Conservation (phyloP, 2,888 invertebrate genomes). For the Psylliodes chrysocephalus region DNA sequence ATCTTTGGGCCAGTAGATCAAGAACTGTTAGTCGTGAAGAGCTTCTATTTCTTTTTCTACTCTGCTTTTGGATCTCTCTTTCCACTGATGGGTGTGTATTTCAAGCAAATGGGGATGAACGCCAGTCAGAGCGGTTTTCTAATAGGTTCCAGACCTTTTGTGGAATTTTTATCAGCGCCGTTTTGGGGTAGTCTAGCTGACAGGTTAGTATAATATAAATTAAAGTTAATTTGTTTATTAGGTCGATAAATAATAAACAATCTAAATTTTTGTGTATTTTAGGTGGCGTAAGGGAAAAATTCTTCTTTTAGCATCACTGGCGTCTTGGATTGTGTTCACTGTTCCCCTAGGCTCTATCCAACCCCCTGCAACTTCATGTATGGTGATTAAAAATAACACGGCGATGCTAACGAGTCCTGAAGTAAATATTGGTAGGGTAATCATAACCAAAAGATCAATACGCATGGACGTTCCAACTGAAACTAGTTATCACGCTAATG, state of each 20-base stretch:
- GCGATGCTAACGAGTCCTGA: slow-evolving; percentile 73
- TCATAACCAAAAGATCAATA: slow-evolving; percentile 67
- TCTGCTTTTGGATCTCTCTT: slow-evolving; percentile 98
- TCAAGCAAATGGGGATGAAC: slow-evolving; percentile 98
- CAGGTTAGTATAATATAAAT: slow-evolving; percentile 43
- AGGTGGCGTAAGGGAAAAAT: slow-evolving; percentile 85
- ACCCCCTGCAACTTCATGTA: slow-evolving; percentile 91
- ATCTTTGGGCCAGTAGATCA: slow-evolving; percentile 87
- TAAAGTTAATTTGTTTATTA: neutral
- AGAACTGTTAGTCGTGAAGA: slow-evolving; percentile 93
- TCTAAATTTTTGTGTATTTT: neutral
- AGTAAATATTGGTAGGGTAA: slow-evolving; percentile 56
- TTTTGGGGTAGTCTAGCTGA: slow-evolving; percentile 98
- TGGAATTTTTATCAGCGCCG: slow-evolving; percentile 96
- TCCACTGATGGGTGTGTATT: slow-evolving; percentile 98
- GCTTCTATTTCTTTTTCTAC: slow-evolving; percentile 99
- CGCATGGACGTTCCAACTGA: slow-evolving; percentile 29
- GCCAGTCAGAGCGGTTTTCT: slow-evolving; percentile 93
- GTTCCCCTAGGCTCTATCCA: slow-evolving; percentile 95
- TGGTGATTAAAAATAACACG: slow-evolving; percentile 73
- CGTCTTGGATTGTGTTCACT: slow-evolving; percentile 97
- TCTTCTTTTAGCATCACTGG: slow-evolving; percentile 87
- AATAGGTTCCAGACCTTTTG: slow-evolving; percentile 96
- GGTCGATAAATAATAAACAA: too few species aligned
- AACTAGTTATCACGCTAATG: neutral